Conservation (phyloP, 2,888 invertebrate genomes). For the Didymodactylos carnosus region DNA sequence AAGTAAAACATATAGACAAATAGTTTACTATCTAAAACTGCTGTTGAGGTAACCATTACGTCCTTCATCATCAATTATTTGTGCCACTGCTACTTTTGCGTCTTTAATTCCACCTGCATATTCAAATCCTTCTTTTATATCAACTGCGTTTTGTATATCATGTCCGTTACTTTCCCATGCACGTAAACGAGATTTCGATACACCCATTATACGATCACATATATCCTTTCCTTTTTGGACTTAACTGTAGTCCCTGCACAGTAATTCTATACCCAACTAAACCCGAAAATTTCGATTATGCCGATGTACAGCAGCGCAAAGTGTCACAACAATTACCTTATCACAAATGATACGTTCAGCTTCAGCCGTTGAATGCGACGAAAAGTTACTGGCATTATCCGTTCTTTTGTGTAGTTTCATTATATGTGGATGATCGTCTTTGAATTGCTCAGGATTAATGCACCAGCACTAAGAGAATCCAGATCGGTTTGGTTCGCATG, state of each 20-base stretch:
- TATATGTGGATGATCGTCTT: background rate
- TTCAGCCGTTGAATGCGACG: background rate
- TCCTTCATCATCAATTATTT: background rate
- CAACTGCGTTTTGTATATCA: background rate
- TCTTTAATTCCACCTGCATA: background rate
- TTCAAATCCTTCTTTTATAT: background rate
- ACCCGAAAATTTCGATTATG: background rate
- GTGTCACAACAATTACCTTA: background rate
- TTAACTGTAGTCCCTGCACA: background rate
- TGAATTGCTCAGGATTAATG: background rate
- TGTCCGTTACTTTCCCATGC: background rate
- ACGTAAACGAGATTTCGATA: background rate
- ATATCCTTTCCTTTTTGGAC: background rate
- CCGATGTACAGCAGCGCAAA: background rate
- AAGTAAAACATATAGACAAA: background rate
- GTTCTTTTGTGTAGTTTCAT: background rate
- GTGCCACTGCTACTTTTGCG: background rate
- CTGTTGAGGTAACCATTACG: too few species aligned
- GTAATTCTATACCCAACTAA: background rate
- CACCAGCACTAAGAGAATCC: background rate
- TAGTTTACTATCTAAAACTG: too few species aligned
- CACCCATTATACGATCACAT: background rate
- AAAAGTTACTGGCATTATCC: background rate
- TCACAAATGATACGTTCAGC: background rate
- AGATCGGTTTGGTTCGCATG: background rate